A percentile compares a stretch with the other conserved stretches of the same genome.
Conservation (phyloP, 2,797 vertebrate genomes). For the Smutsia temminckii region DNA sequence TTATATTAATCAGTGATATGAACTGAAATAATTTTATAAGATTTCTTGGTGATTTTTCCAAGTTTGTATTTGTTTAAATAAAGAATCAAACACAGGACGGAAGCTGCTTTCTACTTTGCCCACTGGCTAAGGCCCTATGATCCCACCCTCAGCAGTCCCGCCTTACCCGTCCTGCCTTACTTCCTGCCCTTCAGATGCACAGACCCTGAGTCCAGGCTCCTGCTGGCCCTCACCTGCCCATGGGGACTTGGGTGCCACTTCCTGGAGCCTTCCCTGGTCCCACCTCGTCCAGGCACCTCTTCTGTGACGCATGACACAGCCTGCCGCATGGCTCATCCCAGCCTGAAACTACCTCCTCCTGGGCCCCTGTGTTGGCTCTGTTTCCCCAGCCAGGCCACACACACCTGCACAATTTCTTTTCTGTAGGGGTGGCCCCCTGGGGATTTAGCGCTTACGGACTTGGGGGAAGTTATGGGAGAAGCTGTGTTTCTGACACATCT, state of each 20-base stretch:
- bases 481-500: neutral
- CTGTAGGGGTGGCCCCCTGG: neutral
- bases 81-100: neutral
- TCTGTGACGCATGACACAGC: neutral
- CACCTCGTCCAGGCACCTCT: neutral
- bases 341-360: neutral
- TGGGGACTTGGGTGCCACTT: neutral
- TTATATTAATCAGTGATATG: neutral
- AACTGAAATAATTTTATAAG: neutral
- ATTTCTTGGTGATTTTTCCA: neutral
- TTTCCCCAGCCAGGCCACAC: neutral
- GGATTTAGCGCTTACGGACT: neutral
- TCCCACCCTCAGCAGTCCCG: neutral
- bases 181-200: neutral
- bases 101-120: neutral
- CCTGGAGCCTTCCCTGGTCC: neutral
- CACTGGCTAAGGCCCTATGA: neutral
- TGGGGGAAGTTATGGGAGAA: neutral
- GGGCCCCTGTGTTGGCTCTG: neutral
- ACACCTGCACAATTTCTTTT: neutral
- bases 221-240: neutral
- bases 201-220: neutral
- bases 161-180: neutral
- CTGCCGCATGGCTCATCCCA: neutral
- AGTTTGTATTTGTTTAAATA: neutral